Evolutionary conservation across 2,888 invertebrate genomes (phyloP), one percentile per base, ranked within the genome.

Genomic region (Diarsia dahlii): DNA sequence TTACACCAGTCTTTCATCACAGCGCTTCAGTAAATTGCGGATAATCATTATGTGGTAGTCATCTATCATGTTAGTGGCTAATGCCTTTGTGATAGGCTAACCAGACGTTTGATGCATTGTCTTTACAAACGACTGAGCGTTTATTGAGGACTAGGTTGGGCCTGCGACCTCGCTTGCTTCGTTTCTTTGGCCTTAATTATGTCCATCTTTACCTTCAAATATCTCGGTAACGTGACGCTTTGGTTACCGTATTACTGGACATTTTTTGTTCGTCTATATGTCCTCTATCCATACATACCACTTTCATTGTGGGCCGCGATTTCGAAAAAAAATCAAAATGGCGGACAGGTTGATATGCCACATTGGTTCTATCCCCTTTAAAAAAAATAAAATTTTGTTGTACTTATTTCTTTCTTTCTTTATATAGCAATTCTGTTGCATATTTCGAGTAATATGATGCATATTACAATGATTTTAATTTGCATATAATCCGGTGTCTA

Each of bases 21-120:
- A n/a, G 46, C 13, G 20, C 28, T 58, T 66, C 52, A 58, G 46
- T 79, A 74, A 85, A 80, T 82, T 73, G 77, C 64, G 60, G 74
- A 78, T 87, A 85, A 85, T 85, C 69, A 80, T 71, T 50, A 62
- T 39, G 69, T 20, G 20, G 34, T 39, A 71, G 62, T 64, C 86
- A 88, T 86, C 81, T 73, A 86, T 84, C 88, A 87, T 86, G 68
- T 71, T 50, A 77, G 12, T 48, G 5, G 45, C 68, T 80, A 85
- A 85, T 81, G 77, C 3, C 18, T 68, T 79, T 79, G 66, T 72
- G 78, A 83, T 74, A 78, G 78, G 39, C 45, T 79, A 81, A 81
- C 54, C 8, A 78, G 85, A 70, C 20, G 23, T 23, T 12, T 84
- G 79, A 56, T 70, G 68, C 48, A 80, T 87, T 84, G 82, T 88